These are phyloP conservation scores for Dunckerocampus dactyliophorus DNA, from an alignment of 2,113 vertebrate genomes.

Conservation along the genomic window DNA sequence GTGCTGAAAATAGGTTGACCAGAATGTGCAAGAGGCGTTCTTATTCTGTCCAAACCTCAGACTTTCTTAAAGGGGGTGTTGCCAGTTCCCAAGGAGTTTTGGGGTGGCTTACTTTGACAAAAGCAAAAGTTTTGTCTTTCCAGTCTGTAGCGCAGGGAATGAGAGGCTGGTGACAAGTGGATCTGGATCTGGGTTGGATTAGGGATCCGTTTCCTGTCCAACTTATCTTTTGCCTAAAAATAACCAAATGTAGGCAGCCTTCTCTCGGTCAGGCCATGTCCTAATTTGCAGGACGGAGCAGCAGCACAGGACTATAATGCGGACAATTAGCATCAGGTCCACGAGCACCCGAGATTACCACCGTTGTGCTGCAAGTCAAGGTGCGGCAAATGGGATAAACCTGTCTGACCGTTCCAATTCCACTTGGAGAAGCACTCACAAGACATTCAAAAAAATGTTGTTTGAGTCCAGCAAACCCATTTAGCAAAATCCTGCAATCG, in stretches of 20 bases:
- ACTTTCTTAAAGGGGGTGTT: neutral
- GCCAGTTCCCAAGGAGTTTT: no score
- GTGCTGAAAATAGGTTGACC: neutral
- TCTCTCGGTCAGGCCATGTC: neutral
- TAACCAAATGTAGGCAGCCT: neutral
- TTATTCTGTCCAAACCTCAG: neutral
- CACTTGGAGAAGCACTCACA: neutral
- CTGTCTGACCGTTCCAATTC: no score
- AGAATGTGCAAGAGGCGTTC: constrained; percentile 10
- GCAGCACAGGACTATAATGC: constrained; percentile 7
- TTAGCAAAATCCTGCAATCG: no score
- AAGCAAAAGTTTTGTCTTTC: neutral
- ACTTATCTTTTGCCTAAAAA: constrained; percentile 7
- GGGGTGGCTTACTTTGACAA: neutral
- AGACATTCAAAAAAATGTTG: no score
- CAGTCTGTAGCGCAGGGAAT: neutral
- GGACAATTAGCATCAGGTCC: constrained; percentile 1
- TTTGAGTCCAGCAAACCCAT: neutral
- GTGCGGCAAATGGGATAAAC: neutral
- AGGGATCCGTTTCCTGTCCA: neutral
- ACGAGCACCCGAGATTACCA: neutral
- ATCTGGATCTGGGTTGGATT: constrained; percentile 10
- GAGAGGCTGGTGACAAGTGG: neutral
- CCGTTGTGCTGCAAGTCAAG: neutral
- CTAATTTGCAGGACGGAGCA: constrained; percentile 38